A percentile compares a stretch with the other conserved stretches of the same genome.
Conservation (phyloP, 2,797 vertebrate genomes). For the Sandelia bainsii region DNA sequence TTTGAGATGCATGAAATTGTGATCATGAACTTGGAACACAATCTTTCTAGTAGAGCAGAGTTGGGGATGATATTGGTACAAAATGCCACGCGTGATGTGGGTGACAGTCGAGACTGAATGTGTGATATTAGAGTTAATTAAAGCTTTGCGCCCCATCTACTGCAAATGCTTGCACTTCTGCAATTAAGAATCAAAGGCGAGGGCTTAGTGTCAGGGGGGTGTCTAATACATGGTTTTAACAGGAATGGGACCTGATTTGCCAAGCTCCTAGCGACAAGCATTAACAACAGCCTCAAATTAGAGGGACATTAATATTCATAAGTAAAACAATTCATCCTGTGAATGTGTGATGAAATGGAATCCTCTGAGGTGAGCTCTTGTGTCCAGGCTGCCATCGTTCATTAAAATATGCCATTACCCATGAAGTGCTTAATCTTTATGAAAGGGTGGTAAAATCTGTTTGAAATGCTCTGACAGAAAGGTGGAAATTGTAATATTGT, state of each 20-base stretch:
- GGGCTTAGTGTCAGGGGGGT: constrained; percentile 89
- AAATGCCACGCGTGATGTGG: constrained; percentile 84
- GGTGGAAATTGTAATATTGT: constrained; percentile 69
- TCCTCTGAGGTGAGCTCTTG: constrained; percentile 85
- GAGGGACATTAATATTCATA: constrained; percentile 91
- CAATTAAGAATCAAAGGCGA: constrained; percentile 92
- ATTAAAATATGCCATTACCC: constrained; percentile 89
- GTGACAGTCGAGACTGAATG: constrained; percentile 89
- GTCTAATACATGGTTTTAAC: constrained; percentile 89
- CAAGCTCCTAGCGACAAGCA: constrained; percentile 89
- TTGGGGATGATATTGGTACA: constrained; percentile 80
- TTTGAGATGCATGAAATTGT: constrained; percentile 87
- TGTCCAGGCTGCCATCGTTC: constrained; percentile 83
- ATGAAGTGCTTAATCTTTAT: constrained; percentile 87
- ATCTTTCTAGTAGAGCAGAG: constrained; percentile 79
- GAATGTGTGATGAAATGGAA: constrained; percentile 87
- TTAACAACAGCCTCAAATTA: constrained; percentile 91
- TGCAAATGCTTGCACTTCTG: constrained; percentile 88
- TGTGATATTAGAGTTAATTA: constrained; percentile 92
- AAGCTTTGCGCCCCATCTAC: constrained; percentile 89
- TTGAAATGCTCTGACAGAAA: constrained; percentile 70
- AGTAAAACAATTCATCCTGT: constrained; percentile 89
- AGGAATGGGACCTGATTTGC: constrained; percentile 89
- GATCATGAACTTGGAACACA: constrained; percentile 84
- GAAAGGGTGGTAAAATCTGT: constrained; percentile 78